Evolutionary conservation across 2,113 vertebrate genomes (phyloP), one percentile per base, ranked within the genome.

Genomic region (Dissostichus mawsoni): DNA sequence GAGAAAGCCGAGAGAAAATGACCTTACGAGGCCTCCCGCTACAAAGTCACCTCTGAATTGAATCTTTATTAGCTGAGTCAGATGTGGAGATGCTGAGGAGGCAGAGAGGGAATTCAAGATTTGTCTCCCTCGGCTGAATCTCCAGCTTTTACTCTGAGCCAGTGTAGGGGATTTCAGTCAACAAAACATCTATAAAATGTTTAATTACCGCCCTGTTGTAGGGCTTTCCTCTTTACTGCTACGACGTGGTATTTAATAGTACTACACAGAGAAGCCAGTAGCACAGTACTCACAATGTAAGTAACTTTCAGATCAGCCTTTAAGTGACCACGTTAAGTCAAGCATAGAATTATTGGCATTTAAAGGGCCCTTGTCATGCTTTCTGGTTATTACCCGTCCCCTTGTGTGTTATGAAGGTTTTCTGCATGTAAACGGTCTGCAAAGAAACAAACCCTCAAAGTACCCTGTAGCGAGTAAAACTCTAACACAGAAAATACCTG

Each of bases 41-140:
- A 78, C 84, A 90, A 89, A 92, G 92, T 93, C 88, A 91, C 89
- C 90, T 82, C 86, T 81, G 85, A 90, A 89, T 87, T 87, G 66
- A 80, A 83, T 90, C 90, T 91, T 85, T 85, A 90, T 89, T 80
- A 79, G 87, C 90, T 93, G 89, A 92, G 87, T 92, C 91, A 92
- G 91, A 92, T 85, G 83, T 80, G 68, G 84, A 90, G 88, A 90
- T 92, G 92, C 89, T 92, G 92, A 94, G 86, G 58, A 91, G 78
- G 88, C 90, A 92, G 80, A 81, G 83, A 70, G 86, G 57, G 61
- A 87, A 81, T 83, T 87, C 76, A 79, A 86, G 86, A 83, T 65
- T 66, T 12, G 52, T 76, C 82, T 90, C 41, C 62, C 56, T 84
- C 5, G 17, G 57, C 78, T 79, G 69, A 48, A 73, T 79, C 65